Conservation (phyloP, 2,888 invertebrate species). For the Melanostoma scalare region DNA sequence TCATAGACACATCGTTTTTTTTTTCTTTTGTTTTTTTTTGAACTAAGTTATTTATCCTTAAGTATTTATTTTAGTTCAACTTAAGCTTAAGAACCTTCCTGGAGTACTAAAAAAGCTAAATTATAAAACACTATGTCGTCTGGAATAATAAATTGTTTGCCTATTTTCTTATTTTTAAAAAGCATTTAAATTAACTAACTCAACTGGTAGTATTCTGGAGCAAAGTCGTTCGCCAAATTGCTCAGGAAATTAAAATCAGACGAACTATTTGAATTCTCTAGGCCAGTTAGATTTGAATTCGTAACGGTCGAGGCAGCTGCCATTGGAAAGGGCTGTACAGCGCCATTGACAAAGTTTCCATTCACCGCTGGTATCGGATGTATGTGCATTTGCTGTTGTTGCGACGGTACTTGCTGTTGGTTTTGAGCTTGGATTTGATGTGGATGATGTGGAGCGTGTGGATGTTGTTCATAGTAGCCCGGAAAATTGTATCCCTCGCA, state of each 20-base stretch:
- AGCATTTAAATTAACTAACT: constrained; percentile 80
- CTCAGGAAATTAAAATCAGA: constrained; percentile 97
- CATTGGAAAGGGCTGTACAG: constrained; percentile 73
- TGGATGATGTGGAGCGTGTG: constrained; percentile 80
- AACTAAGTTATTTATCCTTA: constrained; percentile 62
- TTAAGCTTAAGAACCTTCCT: constrained; percentile 50
- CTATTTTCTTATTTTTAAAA: constrained; percentile 68
- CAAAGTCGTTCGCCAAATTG: constrained; percentile 95
- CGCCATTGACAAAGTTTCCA: constrained; percentile 73
- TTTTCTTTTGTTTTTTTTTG: constrained; percentile 42
- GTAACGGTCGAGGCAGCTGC: constrained; percentile 78
- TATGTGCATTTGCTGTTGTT: constrained; percentile 82
- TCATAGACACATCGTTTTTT: constrained; percentile 27
- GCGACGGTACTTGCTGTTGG: constrained; percentile 81
- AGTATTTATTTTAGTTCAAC: constrained; percentile 58
- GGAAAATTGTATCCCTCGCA: constrained; percentile 79
- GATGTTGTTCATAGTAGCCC: constrained; percentile 76
- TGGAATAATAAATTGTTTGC: constrained; percentile 73
- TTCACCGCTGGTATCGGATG: constrained; percentile 69
- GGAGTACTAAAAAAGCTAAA: constrained; percentile 36
- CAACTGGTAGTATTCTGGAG: constrained; percentile 91
- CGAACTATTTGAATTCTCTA: constrained; percentile 94
- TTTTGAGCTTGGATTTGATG: constrained; percentile 81
- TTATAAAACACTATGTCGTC: constrained; percentile 57
- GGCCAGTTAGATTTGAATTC: constrained; percentile 85